Conservation (phyloP, 2,113 vertebrate species). For the Callospermophilus lateralis region DNA sequence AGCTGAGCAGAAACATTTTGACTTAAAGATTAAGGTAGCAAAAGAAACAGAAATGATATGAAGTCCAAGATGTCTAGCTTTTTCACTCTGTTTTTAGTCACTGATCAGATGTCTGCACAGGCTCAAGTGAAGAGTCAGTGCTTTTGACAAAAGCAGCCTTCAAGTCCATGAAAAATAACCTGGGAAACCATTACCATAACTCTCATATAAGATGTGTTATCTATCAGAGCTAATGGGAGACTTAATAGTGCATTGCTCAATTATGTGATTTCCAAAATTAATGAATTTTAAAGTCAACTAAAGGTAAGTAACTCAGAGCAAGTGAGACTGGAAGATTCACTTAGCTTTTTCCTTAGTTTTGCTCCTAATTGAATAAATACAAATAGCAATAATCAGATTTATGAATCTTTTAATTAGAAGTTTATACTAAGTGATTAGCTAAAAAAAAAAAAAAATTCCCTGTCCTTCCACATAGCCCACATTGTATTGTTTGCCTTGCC, state of each 20-base stretch:
- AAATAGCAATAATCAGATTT: not conserved
- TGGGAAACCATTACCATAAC: not conserved
- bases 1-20: not conserved
- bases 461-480: rapidly evolving
- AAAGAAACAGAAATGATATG: not conserved
- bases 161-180: not conserved
- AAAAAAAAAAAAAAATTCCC: not conserved
- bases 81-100: not conserved
- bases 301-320: no score
- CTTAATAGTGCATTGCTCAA: not conserved
- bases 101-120: not conserved
- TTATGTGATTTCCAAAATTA: not conserved
- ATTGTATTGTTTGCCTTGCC: not conserved
- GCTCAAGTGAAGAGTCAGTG: not conserved
- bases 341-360: not conserved
- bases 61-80: not conserved
- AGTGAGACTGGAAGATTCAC: not conserved
- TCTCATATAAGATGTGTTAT: not conserved
- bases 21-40: not conserved
- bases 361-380: not conserved
- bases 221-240: not conserved
- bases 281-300: not conserved
- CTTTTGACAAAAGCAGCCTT: not conserved
- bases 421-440: not conserved
- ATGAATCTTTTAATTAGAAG: not conserved